Evolutionary conservation across 2,113 vertebrate species (phyloP), one percentile per base, ranked within the genome.

Genomic region (Actenoides lindsayi): DNA sequence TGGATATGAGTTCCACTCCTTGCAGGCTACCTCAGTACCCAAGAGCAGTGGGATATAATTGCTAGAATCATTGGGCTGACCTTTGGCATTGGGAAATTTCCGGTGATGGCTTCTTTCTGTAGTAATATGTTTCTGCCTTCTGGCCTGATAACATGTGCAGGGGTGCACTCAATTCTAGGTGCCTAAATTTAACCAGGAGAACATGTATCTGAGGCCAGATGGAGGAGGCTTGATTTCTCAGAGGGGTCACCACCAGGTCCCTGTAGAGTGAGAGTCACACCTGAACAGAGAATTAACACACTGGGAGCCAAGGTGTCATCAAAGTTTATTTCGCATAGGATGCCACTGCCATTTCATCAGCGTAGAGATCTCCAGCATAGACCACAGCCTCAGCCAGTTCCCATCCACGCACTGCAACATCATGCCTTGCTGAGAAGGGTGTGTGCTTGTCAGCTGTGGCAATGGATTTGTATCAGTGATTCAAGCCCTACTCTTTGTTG

Each of bases 401-500:
- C 31, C 23, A 33, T 13, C n/a, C 10, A 83, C 77, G 28, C 15
- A 7, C 1, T 77, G 24, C 25, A 71, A 6, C n/a, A 20, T 28
- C 30, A 3, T 1, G 19, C 0, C 2, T 8, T n/a, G 20, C 11
- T 31, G 53, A 23, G 64, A 68, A 63, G 10, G 17, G 31, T 31
- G 35, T 1, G 3, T 37, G 5, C 11, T 80, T 62, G 44, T 31
- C 59, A 56, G 5, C 16, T 25, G 5, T 44, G 44, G 11, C 2
- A 2, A 16, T 19, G n/a, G 30, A 35, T 81, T 86, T 44, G 18
- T 33, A 71, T n/a, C 21, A 19, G 39, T 31, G 53, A 27, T 59
- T 94, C 64, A 73, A 48, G 39, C 50, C 44, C 35, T 41, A 19
- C 12, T 54, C 25, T 54, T 41, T 0, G 0, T 65, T 3, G 0